Conservation (phyloP, 2,797 vertebrate species). For the Podarcis siculus region DNA sequence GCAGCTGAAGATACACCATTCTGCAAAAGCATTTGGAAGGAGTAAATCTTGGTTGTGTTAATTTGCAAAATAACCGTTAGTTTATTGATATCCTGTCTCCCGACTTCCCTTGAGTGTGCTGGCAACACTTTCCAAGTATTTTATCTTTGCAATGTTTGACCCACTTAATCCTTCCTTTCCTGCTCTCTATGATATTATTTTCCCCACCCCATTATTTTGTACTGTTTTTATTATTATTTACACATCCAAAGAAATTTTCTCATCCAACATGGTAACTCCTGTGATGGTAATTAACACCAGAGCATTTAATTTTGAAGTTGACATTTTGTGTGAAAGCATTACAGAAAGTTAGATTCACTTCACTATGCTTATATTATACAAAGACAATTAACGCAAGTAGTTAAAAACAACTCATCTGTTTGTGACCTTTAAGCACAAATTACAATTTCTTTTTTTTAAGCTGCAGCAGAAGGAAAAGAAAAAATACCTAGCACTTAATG, state of each 20-base stretch:
- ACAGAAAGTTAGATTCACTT: constrained; percentile 63
- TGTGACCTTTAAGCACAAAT: constrained; percentile 28
- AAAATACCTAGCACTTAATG: constrained; percentile 25
- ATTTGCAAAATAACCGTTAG: background rate
- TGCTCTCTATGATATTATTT: background rate
- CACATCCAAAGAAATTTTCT: background rate
- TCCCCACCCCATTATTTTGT: background rate
- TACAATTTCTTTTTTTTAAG: constrained; percentile 19
- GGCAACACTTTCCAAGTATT: background rate
- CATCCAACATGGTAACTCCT: background rate
- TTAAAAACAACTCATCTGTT: constrained; percentile 35
- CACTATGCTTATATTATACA: constrained; percentile 58
- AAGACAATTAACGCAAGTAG: constrained; percentile 54
- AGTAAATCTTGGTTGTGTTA: background rate
- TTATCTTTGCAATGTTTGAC: background rate
- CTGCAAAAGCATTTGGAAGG: too few species aligned
- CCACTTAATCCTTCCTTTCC: background rate
- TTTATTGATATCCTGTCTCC: background rate
- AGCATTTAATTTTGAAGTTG: constrained; percentile 46
- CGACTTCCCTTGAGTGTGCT: too few species aligned
- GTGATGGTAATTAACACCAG: constrained; percentile 8
- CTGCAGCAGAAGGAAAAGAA: background rate
- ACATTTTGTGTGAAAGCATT: constrained; percentile 51
- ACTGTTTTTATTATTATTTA: background rate
- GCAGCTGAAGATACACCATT: too few species aligned